A percentile compares a stretch with the other conserved stretches of the same genome.
Evolutionary conservation across 1,140 invertebrate species (phyloP).

Genomic region (Penaeus vannamei): DNA sequence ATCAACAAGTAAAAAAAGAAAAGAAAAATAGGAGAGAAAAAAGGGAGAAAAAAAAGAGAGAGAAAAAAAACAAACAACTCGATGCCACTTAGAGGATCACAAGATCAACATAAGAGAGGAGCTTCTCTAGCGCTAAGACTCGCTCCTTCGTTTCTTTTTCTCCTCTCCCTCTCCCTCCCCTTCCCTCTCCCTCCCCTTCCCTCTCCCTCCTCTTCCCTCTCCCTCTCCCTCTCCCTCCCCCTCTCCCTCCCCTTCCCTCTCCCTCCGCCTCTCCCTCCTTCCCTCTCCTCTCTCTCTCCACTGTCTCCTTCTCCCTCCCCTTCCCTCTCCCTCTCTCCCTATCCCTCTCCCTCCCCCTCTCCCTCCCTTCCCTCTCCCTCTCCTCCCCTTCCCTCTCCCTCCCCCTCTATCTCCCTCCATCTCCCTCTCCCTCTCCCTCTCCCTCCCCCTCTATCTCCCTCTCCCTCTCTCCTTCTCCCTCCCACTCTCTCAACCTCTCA

Average conservation of each 20-base stretch:
- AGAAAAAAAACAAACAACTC: too few species aligned
- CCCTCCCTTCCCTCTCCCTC: background rate
- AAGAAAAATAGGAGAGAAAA: too few species aligned
- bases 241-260: background rate
- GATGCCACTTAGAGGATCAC: too few species aligned
- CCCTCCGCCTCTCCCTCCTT: background rate
- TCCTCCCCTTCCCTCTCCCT: background rate
- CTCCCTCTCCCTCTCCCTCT: background rate
- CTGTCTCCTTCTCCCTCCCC: too few species aligned
- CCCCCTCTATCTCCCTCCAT: too few species aligned
- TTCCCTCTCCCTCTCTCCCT: too few species aligned
- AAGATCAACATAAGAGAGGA: too few species aligned
- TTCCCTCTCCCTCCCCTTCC: background rate
- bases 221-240: background rate
- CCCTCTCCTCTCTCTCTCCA: background rate
- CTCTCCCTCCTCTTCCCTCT: too few species aligned
- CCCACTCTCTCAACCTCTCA: background rate
- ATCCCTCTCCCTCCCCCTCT: too few species aligned
- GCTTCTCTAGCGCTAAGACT: too few species aligned
- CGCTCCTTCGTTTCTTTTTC: background rate
- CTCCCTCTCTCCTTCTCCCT: background rate
- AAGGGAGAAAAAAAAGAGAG: too few species aligned
- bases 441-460: background rate
- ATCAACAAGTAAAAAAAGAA: too few species aligned
- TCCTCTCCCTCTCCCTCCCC: background rate